Evolutionary conservation across 1,140 invertebrate genomes (phyloP), one percentile per base, ranked within the genome.

Genomic region (Lepidurus arcticus): DNA sequence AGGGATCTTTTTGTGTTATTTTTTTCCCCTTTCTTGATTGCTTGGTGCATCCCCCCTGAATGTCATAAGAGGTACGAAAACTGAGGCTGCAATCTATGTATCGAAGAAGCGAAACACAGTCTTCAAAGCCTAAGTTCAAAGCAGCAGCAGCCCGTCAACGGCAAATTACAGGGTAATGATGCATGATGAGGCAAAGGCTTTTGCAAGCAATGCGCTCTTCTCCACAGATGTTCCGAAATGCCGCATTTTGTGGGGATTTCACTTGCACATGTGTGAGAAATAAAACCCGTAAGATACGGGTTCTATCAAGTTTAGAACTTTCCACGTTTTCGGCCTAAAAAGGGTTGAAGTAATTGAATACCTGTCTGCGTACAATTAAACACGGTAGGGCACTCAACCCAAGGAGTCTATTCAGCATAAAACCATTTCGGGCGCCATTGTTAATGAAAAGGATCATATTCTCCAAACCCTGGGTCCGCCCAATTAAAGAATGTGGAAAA

Each of bases 141-240:
- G 0, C 0, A 24, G 53, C 21, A 65, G 21, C 53, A 65, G 53
- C 13, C 53, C 16, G 53, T 65, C 53, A 16, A 65, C 16, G 21
- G 21, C 53, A 65, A 65, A 65, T 65, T 65, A 65, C 53, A 65
- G 53, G 53, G 13, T 65, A 65, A 65, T 21, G 21, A 65, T 21
- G n/a, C 13, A 65, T 65, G 53, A 65, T 16, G 53, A 65, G 9
- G 16, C 53, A 65, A n/a, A 21, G 8, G 13, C 21, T 16, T 65
- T 65, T 65, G 7, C 16, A n/a, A 65, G 13, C 6, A 65, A 65
- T 21, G 53, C 53, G 53, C 21, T 16, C 13, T 47, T 11, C 10
- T 21, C 34, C 34, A 65, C 53, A 65, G 53, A 13, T 65, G 53
- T 65, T 65, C 21, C 53, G 53, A n/a, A 21, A n/a, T 65, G n/a